Percentiles rank a stretch among this genome's conserved stretches.
Evolutionary conservation across 2,113 vertebrate genomes (phyloP).

Genomic region (Clupea harengus): DNA sequence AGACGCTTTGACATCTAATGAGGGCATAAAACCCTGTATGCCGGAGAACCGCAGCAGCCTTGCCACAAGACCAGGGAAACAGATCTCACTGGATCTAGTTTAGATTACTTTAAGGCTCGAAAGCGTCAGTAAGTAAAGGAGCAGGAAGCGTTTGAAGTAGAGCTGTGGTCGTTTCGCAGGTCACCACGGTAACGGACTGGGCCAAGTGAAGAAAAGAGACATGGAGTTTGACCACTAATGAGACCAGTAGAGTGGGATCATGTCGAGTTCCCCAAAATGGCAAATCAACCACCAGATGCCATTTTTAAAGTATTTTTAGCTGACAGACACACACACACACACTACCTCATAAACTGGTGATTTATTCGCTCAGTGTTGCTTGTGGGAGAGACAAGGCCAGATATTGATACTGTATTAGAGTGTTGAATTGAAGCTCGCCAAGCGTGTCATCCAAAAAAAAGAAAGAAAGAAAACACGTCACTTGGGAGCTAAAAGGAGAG

Average conservation of each 20-base stretch:
- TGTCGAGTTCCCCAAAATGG: constrained; percentile 6
- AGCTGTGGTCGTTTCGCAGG: neutral
- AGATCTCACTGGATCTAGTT: constrained; percentile 57
- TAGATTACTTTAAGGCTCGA: constrained; percentile 56
- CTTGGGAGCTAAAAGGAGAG: neutral
- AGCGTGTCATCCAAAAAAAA: neutral
- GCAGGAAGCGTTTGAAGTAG: neutral
- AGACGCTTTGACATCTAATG: constrained; percentile 68
- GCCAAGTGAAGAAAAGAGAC: neutral
- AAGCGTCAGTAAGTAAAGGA: constrained; percentile 45
- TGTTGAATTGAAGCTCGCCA: neutral
- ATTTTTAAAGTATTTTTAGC: neutral
- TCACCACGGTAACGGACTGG: neutral
- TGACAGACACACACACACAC: neutral
- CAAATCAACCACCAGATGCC: neutral
- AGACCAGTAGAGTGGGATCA: neutral
- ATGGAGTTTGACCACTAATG: neutral
- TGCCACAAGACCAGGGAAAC: constrained; percentile 61
- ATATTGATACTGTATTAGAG: neutral
- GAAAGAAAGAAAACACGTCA: neutral
- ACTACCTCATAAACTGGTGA: neutral
- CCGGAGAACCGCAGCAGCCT: constrained; percentile 66
- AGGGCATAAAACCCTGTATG: constrained; percentile 62
- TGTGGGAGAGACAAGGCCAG: neutral
- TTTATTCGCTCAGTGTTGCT: neutral